Conservation (phyloP, 2,888 invertebrate genomes). For the Nomada fabriciana region DNA sequence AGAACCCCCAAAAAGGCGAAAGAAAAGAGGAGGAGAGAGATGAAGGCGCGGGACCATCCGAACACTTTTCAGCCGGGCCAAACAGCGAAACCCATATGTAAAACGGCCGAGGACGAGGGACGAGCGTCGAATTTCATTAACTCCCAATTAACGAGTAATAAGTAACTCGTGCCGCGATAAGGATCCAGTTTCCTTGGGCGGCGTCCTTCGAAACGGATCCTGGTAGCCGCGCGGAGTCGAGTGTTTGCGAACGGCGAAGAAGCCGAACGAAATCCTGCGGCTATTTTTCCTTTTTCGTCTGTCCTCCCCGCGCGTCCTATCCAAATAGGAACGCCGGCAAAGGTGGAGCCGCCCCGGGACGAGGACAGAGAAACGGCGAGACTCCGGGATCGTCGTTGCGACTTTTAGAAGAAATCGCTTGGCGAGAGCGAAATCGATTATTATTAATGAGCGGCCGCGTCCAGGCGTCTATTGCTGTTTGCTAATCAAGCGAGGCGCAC, state of each 20-base stretch:
- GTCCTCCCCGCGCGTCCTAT: constrained; percentile 72
- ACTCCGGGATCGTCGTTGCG: background rate
- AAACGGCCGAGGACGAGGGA: constrained; percentile 34
- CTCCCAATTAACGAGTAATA: constrained; percentile 61
- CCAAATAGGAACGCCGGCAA: constrained; percentile 72
- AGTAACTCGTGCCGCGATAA: constrained; percentile 60
- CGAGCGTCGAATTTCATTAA: constrained; percentile 61
- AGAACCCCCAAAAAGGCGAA: background rate
- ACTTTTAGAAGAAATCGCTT: background rate
- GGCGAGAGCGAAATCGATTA: background rate
- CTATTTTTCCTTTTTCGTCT: constrained; percentile 68
- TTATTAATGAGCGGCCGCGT: constrained; percentile 13
- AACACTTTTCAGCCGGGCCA: constrained; percentile 38
- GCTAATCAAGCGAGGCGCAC: background rate
- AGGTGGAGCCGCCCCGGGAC: constrained; percentile 36
- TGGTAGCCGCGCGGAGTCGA: constrained; percentile 43
- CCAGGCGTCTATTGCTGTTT: constrained; percentile 12
- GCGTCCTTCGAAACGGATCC: constrained; percentile 52
- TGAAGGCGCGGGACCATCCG: constrained; percentile 39
- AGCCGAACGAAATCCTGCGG: constrained; percentile 78
- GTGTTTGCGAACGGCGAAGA: constrained; percentile 69
- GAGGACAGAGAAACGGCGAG: background rate
- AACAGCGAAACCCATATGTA: constrained; percentile 57
- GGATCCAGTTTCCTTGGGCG: constrained; percentile 54
- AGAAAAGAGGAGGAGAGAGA: background rate